A percentile compares a stretch with the other conserved stretches of the same genome.
These are phyloP conservation scores for Pseudopipra pipra DNA, from an alignment of 2,113 vertebrate genomes.

Conservation along the genomic window DNA sequence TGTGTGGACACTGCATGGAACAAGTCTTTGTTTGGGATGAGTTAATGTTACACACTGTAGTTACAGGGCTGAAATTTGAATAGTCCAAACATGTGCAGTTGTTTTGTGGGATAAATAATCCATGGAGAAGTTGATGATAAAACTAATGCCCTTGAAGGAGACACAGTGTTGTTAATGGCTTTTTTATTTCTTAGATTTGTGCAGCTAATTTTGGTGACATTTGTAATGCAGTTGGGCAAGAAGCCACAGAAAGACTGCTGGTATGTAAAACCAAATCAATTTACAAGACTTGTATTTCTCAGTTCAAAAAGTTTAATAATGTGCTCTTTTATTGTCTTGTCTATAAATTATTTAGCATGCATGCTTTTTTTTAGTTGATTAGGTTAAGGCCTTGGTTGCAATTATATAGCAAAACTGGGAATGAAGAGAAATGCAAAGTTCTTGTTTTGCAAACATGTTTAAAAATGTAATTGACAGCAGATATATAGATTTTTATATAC, in stretches of 20 bases:
- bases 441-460: not conserved
- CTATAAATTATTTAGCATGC: not conserved
- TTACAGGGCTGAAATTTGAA: not conserved
- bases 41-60: not conserved
- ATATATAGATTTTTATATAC: too few species aligned
- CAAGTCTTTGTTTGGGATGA: not conserved
- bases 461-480: not conserved
- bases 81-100: not conserved
- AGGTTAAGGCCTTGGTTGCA: not conserved
- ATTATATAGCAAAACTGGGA: not conserved
- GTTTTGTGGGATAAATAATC: not conserved
- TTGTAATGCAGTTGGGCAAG: constrained; percentile 89
- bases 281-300: not conserved
- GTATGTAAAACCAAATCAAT: constrained; percentile 67
- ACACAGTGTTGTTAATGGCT: not conserved
- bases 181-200: constrained; percentile 78
- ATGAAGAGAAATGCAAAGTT: not conserved
- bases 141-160: not conserved
- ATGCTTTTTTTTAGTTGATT: not conserved
- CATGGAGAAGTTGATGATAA: not conserved
- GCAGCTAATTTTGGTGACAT: constrained; percentile 90
- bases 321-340: not conserved
- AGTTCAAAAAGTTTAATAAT: not conserved
- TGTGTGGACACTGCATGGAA: not conserved
- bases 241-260: constrained; percentile 89